These are phyloP conservation scores for Lophura nycthemera DNA, from an alignment of 2,113 vertebrate genomes.

Conservation along the genomic window DNA sequence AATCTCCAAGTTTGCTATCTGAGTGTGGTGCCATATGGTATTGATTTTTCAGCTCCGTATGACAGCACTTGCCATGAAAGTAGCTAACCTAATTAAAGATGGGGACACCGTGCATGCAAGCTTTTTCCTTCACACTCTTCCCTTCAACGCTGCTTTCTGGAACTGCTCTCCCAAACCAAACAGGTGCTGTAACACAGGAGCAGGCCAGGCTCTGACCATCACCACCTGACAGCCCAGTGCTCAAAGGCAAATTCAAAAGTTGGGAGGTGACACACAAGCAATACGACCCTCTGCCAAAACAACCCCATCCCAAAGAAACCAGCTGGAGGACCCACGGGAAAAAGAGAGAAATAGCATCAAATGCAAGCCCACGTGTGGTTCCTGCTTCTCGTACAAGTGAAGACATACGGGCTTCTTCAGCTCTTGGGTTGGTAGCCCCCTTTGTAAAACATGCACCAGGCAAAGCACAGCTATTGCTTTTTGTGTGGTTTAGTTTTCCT, in stretches of 20 bases:
- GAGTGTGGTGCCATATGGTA: constrained; percentile 69
- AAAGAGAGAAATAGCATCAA: neutral
- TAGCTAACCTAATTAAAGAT: constrained; percentile 63
- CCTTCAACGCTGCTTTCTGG: neutral
- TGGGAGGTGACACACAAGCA: neutral
- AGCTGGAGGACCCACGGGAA: neutral
- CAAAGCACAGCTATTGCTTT: neutral
- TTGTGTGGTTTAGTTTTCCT: neutral
- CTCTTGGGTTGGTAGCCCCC: neutral
- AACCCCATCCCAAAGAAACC: neutral
- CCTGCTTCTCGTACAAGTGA: neutral
- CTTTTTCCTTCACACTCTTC: constrained; percentile 9
- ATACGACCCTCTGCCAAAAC: neutral
- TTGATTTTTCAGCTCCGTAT: constrained; percentile 63
- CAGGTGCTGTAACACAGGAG: neutral
- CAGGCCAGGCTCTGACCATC: neutral
- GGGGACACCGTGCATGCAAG: neutral
- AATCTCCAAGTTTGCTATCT: constrained; percentile 69
- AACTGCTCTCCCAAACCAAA: neutral
- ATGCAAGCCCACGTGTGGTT: accelerated
- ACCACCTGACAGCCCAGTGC: neutral
- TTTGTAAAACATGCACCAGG: neutral
- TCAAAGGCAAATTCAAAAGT: neutral
- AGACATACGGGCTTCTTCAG: neutral
- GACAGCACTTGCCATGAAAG: constrained; percentile 58